Conservation (phyloP, 2,888 invertebrate species). For the Biston betularia region DNA sequence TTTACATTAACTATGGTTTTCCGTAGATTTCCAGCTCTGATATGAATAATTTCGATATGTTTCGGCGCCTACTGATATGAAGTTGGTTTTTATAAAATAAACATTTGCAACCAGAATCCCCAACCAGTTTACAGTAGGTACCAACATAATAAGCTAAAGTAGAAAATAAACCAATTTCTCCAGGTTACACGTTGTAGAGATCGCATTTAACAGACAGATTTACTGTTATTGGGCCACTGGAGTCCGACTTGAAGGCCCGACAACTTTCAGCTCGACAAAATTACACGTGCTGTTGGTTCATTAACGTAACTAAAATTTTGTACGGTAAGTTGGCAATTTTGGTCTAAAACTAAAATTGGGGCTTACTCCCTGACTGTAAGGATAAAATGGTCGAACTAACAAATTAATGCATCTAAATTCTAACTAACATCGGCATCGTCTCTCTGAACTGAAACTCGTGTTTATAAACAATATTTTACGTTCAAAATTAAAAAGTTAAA, state of each 20-base stretch:
- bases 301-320: neutral
- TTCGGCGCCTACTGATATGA: no score
- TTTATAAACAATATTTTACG: constrained; percentile 41
- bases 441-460: constrained; percentile 29
- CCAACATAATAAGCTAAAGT: constrained; percentile 6
- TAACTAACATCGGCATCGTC: constrained; percentile 36
- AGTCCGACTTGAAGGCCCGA: constrained; percentile 32
- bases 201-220: constrained; percentile 59
- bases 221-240: constrained; percentile 55
- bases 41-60: no score
- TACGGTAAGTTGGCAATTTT: neutral
- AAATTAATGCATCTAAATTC: constrained; percentile 51
- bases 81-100: no score
- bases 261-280: neutral
- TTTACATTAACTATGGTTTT: no score
- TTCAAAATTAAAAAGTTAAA: constrained; percentile 12
- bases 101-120: no score
- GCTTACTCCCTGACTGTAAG: neutral
- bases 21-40: no score
- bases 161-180: constrained; percentile 33
- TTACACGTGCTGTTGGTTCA: neutral
- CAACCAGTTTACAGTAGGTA: neutral
- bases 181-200: constrained; percentile 23
- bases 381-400: constrained; percentile 40
- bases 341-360: neutral